These are phyloP conservation scores for Pollenia griseotomentosa DNA, from an alignment of 2,888 invertebrate genomes.

Conservation along the genomic window DNA sequence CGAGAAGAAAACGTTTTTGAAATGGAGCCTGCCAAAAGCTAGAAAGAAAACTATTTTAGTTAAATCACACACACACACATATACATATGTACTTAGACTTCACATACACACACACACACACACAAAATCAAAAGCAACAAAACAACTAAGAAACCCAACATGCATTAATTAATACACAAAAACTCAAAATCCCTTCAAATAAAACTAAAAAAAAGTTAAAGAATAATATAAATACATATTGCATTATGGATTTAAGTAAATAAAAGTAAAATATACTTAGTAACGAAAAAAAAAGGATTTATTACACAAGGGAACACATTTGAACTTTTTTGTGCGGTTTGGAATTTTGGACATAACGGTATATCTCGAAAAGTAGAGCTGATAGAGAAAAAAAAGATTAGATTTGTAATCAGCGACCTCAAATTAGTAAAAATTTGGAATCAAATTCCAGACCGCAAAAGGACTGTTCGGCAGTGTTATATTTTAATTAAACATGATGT, in stretches of 20 bases:
- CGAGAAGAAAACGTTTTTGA: background rate
- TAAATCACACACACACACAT: constrained; percentile 19
- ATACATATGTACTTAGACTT: constrained; percentile 57
- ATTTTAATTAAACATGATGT: no score
- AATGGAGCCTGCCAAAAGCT: constrained; percentile 38
- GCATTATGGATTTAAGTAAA: constrained; percentile 56
- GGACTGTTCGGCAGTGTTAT: no score
- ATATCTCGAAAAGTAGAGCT: no score
- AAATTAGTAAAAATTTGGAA: no score
- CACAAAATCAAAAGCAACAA: constrained; percentile 39
- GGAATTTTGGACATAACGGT: no score
- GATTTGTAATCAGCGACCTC: no score
- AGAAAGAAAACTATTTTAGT: constrained; percentile 19
- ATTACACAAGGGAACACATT: background rate
- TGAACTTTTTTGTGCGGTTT: background rate
- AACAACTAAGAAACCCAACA: constrained; percentile 9
- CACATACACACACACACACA: constrained; percentile 14
- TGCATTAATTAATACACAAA: constrained; percentile 63
- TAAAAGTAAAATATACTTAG: constrained; percentile 37
- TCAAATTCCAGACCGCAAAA: no score
- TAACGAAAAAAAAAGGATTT: background rate
- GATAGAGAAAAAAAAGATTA: no score
- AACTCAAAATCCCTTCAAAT: constrained; percentile 67
- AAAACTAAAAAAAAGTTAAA: constrained; percentile 37
- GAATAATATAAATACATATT: background rate